Evolutionary conservation across 2,888 invertebrate genomes (phyloP).

Genomic region (Conops quadrifasciatus): DNA sequence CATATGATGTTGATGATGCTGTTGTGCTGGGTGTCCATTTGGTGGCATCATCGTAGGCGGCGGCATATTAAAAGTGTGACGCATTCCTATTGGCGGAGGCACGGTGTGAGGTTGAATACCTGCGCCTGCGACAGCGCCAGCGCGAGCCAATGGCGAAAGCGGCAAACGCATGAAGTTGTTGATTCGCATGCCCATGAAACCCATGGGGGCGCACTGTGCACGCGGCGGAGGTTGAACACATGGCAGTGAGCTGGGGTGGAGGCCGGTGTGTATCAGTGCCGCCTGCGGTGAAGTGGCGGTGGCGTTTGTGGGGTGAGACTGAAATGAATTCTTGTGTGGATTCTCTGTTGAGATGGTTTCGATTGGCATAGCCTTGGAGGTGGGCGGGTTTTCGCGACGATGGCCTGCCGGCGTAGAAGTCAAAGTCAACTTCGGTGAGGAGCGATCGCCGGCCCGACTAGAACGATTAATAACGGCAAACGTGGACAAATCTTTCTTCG

Average conservation of each 20-base stretch:
- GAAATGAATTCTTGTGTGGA: slow-evolving; percentile 32
- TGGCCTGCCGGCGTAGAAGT: slow-evolving; percentile 29
- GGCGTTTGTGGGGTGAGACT: slow-evolving; percentile 29
- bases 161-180: slow-evolving; percentile 52
- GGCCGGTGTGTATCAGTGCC: slow-evolving; percentile 25
- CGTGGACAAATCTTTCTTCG: slow-evolving; percentile 39
- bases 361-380: slow-evolving; percentile 34
- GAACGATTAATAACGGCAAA: slow-evolving; percentile 46
- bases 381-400: slow-evolving; percentile 39
- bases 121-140: slow-evolving; percentile 26
- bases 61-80: slow-evolving; percentile 49
- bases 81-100: slow-evolving; percentile 49
- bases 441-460: slow-evolving; percentile 39
- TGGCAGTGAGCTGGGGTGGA: slow-evolving; percentile 42
- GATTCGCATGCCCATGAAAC: slow-evolving; percentile 48
- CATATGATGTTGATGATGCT: slow-evolving; percentile 9
- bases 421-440: slow-evolving; percentile 45
- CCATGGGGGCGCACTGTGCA: slow-evolving; percentile 47
- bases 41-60: slow-evolving; percentile 44
- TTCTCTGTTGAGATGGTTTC: slow-evolving; percentile 38
- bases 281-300: slow-evolving; percentile 37
- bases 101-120: slow-evolving; percentile 40
- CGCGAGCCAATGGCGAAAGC: slow-evolving; percentile 52
- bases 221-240: slow-evolving; percentile 43
- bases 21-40: neutral